These are phyloP conservation scores for Coregonus sp. DNA, from an alignment of 2,797 vertebrate species.

Conservation along the genomic window DNA sequence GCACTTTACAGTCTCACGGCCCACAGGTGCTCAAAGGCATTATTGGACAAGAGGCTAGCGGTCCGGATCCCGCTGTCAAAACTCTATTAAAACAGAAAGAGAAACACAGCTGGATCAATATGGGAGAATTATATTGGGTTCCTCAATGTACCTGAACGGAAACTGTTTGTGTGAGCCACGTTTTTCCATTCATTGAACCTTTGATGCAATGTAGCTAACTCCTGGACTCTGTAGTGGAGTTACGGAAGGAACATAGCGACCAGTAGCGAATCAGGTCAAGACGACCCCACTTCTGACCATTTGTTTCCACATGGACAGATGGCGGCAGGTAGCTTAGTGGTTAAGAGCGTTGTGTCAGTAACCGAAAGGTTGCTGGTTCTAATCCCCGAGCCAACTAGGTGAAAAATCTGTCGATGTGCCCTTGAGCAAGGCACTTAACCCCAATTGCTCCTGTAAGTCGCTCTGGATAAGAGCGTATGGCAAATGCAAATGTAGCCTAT, in stretches of 20 bases:
- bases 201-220: not conserved
- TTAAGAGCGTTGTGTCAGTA: no score
- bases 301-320: not conserved
- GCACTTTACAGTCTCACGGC: slow-evolving; percentile 10
- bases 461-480: no score
- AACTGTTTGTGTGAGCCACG: not conserved
- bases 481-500: not conserved
- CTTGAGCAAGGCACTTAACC: no score
- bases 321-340: no score
- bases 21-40: slow-evolving; percentile 22
- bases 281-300: not conserved
- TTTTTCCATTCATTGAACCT: not conserved
- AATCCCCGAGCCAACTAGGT: no score
- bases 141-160: not conserved
- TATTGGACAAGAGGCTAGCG: slow-evolving; percentile 3
- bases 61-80: not conserved
- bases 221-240: not conserved
- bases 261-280: not conserved
- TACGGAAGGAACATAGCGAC: not conserved
- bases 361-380: no score
- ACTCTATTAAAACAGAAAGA: not conserved
- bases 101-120: slow-evolving; percentile 6
- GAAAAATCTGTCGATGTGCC: no score
- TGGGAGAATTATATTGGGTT: not conserved
- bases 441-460: no score